A percentile compares a stretch with the other conserved stretches of the same genome.
Conservation (phyloP, 2,888 invertebrate genomes). For the Folsomia candida region DNA sequence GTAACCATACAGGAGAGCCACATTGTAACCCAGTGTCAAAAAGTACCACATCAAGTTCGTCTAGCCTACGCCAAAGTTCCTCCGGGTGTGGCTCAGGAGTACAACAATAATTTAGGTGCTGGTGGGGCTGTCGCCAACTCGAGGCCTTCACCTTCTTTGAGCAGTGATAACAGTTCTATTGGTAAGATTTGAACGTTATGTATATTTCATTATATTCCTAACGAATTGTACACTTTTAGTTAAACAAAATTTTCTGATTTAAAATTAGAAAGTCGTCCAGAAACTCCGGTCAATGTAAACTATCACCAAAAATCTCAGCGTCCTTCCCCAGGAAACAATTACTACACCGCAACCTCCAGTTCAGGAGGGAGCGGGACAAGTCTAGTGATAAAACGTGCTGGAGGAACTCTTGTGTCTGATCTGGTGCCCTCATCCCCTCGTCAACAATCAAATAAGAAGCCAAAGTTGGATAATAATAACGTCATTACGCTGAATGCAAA, state of each 20-base stretch:
- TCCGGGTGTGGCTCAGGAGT: constrained; percentile 6
- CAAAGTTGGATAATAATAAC: background rate
- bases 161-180: background rate
- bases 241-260: too few relatives aligned
- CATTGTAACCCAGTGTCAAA: constrained; percentile 38
- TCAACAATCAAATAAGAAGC: too few relatives aligned
- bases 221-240: too few relatives aligned
- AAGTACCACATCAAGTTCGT: constrained; percentile 29
- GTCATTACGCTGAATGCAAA: background rate
- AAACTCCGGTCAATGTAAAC: background rate
- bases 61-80: constrained; percentile 32
- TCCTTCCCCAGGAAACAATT: too few relatives aligned
- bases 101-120: too few relatives aligned
- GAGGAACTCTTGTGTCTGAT: background rate
- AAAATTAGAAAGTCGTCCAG: background rate
- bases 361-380: background rate
- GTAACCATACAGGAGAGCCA: too few relatives aligned
- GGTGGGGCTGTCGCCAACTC: background rate
- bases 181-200: background rate
- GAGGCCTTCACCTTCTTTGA: background rate
- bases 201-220: background rate
- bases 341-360: background rate
- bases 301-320: background rate
- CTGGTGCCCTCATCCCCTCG: too few relatives aligned
- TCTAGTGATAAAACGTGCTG: constrained; percentile 1